Evolutionary conservation across 64 coral and sea anemone genomes (phyloP), one percentile per base, ranked within the genome.

Genomic region (Actinia equina): DNA sequence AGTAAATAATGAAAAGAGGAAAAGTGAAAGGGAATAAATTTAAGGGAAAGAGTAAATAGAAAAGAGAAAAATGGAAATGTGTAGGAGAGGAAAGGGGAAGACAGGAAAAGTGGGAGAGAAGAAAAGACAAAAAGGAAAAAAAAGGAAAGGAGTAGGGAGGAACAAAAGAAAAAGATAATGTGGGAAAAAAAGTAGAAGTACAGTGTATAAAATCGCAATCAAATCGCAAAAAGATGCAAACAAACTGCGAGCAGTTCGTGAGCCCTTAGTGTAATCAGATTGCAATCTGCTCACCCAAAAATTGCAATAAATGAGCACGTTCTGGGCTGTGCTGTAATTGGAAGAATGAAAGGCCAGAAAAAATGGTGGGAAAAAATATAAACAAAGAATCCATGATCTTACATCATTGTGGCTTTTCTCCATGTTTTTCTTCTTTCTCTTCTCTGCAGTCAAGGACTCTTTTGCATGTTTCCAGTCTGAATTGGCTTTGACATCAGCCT

Each of bases 401-500:
- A 99, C 97, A 77, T 99, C 91, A 89, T 80, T 82, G 26, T 87
- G 64, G 87, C 79, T 93, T 83, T 99, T 95, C 54, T 86, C 37
- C 7, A 95, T 44, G 79, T 46, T 86, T 78, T 93, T 99, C 53
- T 99, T 99, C 86, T 93, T 93, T 90, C 91, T 99, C 77, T 95
- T 95, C 82, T 99, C 93, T 16, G 93, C 83, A 18, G 91, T 86
- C 12, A 99, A 71, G 5, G 77, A 57, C 45, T 92, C 91, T 65
- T 95, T 99, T 20, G 84, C 91, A 91, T 99, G 97, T 90, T 99
- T 99, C 30, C 95, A 80, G 70, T 99, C 97, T 89, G 97, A 93
- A 60, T 93, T 95, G 13, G 97, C 93, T 56, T 99, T 99, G 19
- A 99, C 93, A 90, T 99, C 97, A 88, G 95, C 86, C 97, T 99